Base-by-base conservation (phyloP, 2,797 vertebrate genomes). In the Lates japonicus region DNA sequence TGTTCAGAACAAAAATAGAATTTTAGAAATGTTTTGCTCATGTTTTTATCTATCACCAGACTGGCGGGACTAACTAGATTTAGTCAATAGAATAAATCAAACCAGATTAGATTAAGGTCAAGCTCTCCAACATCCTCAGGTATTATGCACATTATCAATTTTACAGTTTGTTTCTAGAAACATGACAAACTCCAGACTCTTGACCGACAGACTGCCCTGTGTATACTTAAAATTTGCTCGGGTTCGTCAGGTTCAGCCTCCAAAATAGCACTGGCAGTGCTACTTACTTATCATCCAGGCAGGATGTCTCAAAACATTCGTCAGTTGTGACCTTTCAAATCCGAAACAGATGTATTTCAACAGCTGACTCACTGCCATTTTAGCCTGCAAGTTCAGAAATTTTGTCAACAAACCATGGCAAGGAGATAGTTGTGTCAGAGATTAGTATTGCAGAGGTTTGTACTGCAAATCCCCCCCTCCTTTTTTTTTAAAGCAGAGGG, bases 181-280 rank as follows among this genome's bases (percentile, higher is more conserved):
- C 54, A 33, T 17, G 55, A 42, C 59, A 42, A 59, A 63, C 42
- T 51, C 33, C 60, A 70, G 22, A 77, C n/a, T 12, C 52, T 29
- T 46, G 12, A 82, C 39, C 58, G 48, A 5, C n/a, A 76, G 33
- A 3, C 31, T 37, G 14, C 46, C 10, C 7, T 39, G 35, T 19
- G 19, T 13, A n/a, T 17, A 4, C 22, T 41, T 8, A 9, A 41
- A 51, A 39, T 37, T 22, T 39, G 25, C 5, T 19, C 6, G 5
- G 4, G 49, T 71, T 74, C 39, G 67, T n/a, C 61, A 2, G 41
- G 46, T 55, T 77, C 52, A 8, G 25, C 46, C 25, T 66, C 7
- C 4, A 22, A n/a, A 29, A 37, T 9, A 29, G 7, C 35, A 22
- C 39, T 3, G 55, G 41, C 20, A 13, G 25, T 54, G 52, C 60